phyloP scores from a whole-genome alignment of 2,888 invertebrate species.

The Caenorhabditis sulstoni region DNA sequence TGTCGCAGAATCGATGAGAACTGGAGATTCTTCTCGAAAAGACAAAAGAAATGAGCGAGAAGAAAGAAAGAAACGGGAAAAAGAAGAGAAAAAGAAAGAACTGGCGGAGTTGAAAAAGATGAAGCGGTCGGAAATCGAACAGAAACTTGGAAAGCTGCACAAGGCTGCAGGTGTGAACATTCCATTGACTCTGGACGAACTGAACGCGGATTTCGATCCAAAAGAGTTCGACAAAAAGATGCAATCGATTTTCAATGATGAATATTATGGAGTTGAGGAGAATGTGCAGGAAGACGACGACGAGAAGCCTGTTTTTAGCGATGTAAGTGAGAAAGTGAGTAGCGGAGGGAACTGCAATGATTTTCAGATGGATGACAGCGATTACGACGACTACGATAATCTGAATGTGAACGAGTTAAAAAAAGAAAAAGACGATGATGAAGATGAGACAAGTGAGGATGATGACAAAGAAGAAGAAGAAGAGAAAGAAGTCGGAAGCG shows the following conservation, averaged over 20 bases:
- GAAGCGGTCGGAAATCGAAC: constrained; percentile 91
- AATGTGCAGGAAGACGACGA: constrained; percentile 83
- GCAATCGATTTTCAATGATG: constrained; percentile 88
- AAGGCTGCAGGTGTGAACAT: constrained; percentile 89
- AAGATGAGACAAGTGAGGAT: constrained; percentile 37
- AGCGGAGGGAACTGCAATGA: too few relatives aligned
- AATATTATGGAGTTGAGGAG: constrained; percentile 88
- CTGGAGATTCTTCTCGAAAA: constrained; percentile 81
- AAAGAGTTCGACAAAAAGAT: constrained; percentile 77
- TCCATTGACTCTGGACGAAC: constrained; percentile 87
- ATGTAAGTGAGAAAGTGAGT: constrained; percentile 81
- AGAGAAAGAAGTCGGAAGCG: constrained; percentile 27
- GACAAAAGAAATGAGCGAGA: constrained; percentile 85
- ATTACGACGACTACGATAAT: constrained; percentile 66
- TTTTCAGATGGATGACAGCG: constrained; percentile 50
- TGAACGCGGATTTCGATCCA: constrained; percentile 84
- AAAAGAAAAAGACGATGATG: constrained; percentile 13
- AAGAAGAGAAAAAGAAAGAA: constrained; percentile 89
- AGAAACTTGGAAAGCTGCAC: constrained; percentile 90
- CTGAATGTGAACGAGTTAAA: constrained; percentile 61
- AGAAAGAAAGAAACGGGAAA: constrained; percentile 84
- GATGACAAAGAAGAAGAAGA: constrained; percentile 35
- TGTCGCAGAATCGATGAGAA: constrained; percentile 88
- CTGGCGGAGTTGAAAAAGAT: constrained; percentile 85
- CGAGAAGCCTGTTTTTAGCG: constrained; percentile 88